Percentiles rank a stretch among this genome's conserved stretches.
Conservation (phyloP, 2,888 invertebrate genomes). For the Chrysolina americana region DNA sequence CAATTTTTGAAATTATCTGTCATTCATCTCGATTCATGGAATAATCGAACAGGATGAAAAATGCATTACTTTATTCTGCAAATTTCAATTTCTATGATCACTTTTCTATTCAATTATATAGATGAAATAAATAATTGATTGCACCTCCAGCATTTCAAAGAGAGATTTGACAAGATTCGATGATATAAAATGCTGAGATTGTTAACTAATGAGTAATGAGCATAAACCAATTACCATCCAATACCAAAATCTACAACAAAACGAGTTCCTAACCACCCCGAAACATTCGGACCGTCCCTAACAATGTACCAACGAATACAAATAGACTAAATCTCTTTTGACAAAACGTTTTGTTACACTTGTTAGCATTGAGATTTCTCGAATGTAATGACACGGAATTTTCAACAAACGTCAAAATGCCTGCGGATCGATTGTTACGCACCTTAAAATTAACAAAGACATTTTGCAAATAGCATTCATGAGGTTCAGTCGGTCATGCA, state of each 20-base stretch:
- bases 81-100: no score
- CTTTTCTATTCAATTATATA: no score
- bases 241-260: conserved; percentile 43
- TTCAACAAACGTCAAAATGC: conserved; percentile 57
- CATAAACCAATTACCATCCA: not conserved
- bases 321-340: conserved; percentile 31
- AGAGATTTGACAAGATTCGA: not conserved
- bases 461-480: conserved; percentile 45
- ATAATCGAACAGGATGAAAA: no score
- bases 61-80: no score
- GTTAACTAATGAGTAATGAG: not conserved
- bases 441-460: conserved; percentile 55
- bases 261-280: conserved; percentile 42
- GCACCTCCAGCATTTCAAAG: not conserved
- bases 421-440: conserved; percentile 49
- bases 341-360: conserved; percentile 46
- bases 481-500: conserved; percentile 53
- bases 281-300: conserved; percentile 28
- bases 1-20: no score
- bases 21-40: no score
- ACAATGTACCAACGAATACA: conserved; percentile 16
- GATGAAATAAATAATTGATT: no score
- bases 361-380: conserved; percentile 46
- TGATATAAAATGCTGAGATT: not conserved
- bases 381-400: conserved; percentile 59